phyloP scores from a whole-genome alignment of 1,140 invertebrate species.

The Camponotus vicinus region DNA sequence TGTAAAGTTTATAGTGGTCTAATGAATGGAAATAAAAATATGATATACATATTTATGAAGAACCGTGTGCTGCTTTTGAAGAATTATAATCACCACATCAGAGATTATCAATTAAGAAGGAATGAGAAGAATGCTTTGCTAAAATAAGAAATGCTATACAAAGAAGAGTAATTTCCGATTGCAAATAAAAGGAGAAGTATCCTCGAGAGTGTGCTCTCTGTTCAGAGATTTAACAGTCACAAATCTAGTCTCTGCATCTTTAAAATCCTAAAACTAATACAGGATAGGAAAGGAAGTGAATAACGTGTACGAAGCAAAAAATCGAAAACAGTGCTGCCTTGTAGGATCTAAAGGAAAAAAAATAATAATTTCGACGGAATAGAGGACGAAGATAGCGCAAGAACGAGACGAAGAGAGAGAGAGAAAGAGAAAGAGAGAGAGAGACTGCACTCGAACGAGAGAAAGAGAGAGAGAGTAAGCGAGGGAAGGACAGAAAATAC shows the following conservation, averaged over 20 bases:
- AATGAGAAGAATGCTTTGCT: not conserved
- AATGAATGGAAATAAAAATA: not conserved
- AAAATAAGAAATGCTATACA: not conserved
- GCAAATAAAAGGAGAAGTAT: not conserved
- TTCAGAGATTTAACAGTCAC: not conserved
- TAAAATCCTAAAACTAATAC: constrained; percentile 11
- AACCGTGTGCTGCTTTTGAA: not conserved
- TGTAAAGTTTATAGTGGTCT: not conserved
- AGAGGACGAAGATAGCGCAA: constrained; percentile 33
- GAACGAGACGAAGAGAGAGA: constrained; percentile 53
- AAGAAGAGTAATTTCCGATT: not conserved
- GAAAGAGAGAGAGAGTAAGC: constrained; percentile 15
- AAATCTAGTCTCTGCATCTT: not conserved
- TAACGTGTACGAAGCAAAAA: constrained; percentile 51
- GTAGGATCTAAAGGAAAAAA: constrained; percentile 33
- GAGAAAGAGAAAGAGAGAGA: constrained; percentile 41
- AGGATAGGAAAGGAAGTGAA: constrained; percentile 44
- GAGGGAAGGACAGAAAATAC: constrained; percentile 63
- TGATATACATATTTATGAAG: not conserved
- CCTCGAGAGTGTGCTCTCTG: not conserved
- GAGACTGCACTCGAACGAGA: constrained; percentile 4
- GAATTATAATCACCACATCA: not conserved
- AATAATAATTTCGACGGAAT: constrained; percentile 53
- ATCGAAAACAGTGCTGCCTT: constrained; percentile 45
- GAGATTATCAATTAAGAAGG: not conserved